These are phyloP conservation scores for Macroglossus sobrinus DNA, from an alignment of 2,113 vertebrate species.

Conservation along the genomic window DNA sequence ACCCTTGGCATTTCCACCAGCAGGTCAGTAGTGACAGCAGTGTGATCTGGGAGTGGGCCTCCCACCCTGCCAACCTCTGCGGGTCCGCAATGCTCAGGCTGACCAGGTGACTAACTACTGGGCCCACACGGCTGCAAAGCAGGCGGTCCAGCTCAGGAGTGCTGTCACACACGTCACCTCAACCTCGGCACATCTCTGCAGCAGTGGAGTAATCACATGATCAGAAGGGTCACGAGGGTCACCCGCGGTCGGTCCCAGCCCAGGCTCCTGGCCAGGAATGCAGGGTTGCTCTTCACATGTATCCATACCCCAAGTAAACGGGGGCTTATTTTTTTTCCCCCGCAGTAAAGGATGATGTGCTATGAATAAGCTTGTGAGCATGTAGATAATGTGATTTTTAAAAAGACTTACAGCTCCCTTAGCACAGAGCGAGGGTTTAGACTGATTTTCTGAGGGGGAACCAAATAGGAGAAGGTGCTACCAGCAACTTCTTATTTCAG, in stretches of 20 bases:
- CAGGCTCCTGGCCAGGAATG: background rate
- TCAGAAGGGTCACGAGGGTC: background rate
- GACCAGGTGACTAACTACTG: accelerated
- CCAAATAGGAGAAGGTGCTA: background rate
- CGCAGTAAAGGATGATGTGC: background rate
- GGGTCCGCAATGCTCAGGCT: background rate
- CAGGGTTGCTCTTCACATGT: accelerated
- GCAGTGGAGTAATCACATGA: background rate
- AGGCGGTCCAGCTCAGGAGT: background rate
- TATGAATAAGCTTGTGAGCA: background rate
- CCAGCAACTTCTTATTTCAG: background rate
- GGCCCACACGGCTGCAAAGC: background rate
- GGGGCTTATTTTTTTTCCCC: background rate
- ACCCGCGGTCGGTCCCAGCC: background rate
- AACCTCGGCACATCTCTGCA: background rate
- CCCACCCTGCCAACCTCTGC: background rate
- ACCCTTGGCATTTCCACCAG: background rate
- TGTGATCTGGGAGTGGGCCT: background rate
- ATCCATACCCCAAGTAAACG: accelerated
- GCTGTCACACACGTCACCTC: accelerated
- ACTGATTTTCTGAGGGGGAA: background rate
- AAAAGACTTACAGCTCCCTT: background rate
- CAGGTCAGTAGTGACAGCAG: background rate
- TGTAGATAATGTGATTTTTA: background rate
- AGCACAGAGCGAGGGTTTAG: background rate